Conservation (phyloP, 1,140 invertebrate species). For the Drosophila tropicalis region DNA sequence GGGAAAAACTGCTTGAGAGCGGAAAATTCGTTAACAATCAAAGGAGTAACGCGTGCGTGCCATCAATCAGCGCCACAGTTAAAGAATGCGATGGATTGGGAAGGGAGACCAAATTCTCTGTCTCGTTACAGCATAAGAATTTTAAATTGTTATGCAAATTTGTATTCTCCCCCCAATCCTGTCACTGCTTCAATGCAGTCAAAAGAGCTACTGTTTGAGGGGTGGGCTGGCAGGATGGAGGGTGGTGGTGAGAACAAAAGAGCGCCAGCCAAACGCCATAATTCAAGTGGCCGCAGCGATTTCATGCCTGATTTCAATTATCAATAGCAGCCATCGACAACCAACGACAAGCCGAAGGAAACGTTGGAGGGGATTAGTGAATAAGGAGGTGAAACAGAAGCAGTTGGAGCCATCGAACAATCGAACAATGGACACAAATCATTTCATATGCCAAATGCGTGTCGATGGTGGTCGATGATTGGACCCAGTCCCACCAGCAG, state of each 20-base stretch:
- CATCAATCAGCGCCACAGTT: constrained; percentile 53
- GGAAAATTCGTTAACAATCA: constrained; percentile 62
- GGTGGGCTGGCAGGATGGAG: not conserved
- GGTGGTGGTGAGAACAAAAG: constrained; percentile 69
- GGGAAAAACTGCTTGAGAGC: not conserved
- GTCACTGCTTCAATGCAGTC: not conserved
- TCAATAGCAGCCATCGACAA: constrained; percentile 75
- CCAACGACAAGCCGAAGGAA: constrained; percentile 39
- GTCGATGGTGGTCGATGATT: constrained; percentile 57
- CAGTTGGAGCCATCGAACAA: constrained; percentile 46
- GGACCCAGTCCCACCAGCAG: constrained; percentile 16
- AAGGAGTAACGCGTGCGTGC: constrained; percentile 61
- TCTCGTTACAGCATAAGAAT: constrained; percentile 69
- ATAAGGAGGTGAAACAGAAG: constrained; percentile 10
- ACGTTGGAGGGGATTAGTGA: constrained; percentile 6
- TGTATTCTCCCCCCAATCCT: constrained; percentile 1
- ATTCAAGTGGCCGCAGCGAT: constrained; percentile 78
- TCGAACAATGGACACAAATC: constrained; percentile 78
- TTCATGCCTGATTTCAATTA: constrained; percentile 81
- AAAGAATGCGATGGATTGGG: not conserved
- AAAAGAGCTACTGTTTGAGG: constrained; percentile 32
- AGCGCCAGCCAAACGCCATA: constrained; percentile 77
- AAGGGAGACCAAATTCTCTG: constrained; percentile 18
- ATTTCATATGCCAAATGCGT: constrained; percentile 77
- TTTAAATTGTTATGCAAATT: constrained; percentile 79